phyloP scores from a whole-genome alignment of 2,113 vertebrate species.

The Microtus oregoni region DNA sequence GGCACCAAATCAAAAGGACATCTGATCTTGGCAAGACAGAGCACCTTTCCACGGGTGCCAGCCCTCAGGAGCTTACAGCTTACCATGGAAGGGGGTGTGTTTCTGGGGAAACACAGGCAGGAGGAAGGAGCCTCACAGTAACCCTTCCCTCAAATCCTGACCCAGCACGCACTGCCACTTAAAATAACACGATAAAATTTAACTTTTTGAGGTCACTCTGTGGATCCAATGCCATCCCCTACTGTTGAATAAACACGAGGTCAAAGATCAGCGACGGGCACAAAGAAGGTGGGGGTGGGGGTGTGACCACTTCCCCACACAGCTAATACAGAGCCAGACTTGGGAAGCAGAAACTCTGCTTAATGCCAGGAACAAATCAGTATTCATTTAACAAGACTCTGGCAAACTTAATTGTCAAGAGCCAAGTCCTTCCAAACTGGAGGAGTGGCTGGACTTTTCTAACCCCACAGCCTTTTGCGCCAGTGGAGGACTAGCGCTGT shows the following conservation, averaged over 20 bases:
- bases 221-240: conserved; percentile 44
- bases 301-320: neutral
- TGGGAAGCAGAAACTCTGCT: conserved; percentile 5
- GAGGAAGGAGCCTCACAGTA: neutral
- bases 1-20: neutral
- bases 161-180: neutral
- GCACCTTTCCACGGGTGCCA: neutral
- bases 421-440: neutral
- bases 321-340: neutral
- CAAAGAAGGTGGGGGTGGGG: neutral
- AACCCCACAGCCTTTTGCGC: neutral
- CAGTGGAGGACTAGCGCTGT: neutral
- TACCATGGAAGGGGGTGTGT: neutral
- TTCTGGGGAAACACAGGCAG: neutral
- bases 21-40: neutral
- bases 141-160: conserved; percentile 25
- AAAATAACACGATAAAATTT: conserved; percentile 44
- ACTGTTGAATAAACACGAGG: conserved; percentile 49
- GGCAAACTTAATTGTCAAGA: conserved; percentile 16
- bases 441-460: neutral
- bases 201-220: conserved; percentile 48
- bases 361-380: neutral
- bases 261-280: conserved; percentile 53
- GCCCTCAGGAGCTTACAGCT: neutral
- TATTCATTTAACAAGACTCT: conserved; percentile 11